phyloP scores from a whole-genome alignment of 2,888 invertebrate genomes.

The Cheilosia vulpina region DNA sequence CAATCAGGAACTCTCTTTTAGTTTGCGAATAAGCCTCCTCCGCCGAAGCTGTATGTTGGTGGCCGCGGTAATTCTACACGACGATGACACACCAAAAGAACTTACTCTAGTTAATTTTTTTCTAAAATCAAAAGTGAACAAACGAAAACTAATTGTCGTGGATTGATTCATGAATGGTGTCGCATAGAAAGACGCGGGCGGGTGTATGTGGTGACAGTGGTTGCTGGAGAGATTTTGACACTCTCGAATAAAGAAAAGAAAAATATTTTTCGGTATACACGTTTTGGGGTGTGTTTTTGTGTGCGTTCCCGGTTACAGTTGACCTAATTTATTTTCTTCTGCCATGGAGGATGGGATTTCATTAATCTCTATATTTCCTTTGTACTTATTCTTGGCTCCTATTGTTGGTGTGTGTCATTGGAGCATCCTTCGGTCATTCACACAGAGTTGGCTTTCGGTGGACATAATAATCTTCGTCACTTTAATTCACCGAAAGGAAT shows the following conservation, averaged over 20 bases:
- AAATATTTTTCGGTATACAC: conserved; percentile 66
- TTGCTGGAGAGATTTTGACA: background rate
- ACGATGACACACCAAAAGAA: conserved; percentile 7
- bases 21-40: conserved; percentile 61
- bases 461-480: background rate
- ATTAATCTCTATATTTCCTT: conserved; percentile 35
- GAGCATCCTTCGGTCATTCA: conserved; percentile 49
- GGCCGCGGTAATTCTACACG: conserved; percentile 17
- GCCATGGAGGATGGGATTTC: conserved; percentile 40
- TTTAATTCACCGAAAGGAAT: conserved; percentile 4
- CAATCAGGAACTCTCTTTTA: conserved; percentile 52
- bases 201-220: conserved; percentile 30
- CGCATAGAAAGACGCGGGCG: conserved; percentile 8
- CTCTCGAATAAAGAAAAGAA: conserved; percentile 1
- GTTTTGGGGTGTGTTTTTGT: conserved; percentile 73
- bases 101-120: conserved; percentile 11
- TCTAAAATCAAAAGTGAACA: conserved; percentile 27
- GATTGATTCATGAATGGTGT: conserved; percentile 12
- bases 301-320: conserved; percentile 62
- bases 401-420: conserved; percentile 25
- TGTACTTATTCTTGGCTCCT: background rate
- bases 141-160: conserved; percentile 1
- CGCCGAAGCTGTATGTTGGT: conserved; percentile 59
- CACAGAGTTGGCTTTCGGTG: background rate
- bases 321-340: conserved; percentile 61